phyloP scores from a whole-genome alignment of 35 echinoderm and acorn worm genomes.

The Apostichopus japonicus region DNA sequence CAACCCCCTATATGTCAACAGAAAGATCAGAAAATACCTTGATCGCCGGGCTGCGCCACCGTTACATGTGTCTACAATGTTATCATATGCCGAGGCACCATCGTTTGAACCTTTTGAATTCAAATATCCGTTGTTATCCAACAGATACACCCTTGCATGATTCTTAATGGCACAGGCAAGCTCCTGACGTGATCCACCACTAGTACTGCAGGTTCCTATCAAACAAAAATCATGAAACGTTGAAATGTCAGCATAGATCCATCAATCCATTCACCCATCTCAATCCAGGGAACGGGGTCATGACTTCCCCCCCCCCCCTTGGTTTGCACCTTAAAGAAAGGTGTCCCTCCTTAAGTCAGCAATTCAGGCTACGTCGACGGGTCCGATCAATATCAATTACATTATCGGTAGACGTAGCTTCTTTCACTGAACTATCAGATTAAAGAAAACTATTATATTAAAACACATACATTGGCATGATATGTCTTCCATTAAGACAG shows the following conservation, averaged over 20 bases:
- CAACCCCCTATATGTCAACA: not conserved
- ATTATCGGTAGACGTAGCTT: no score
- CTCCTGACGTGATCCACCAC: not conserved
- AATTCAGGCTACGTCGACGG: no score
- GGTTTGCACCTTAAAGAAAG: no score
- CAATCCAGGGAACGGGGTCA: no score
- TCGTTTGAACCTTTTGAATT: slow-evolving; percentile 24
- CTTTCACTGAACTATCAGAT: no score
- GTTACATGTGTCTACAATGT: not conserved
- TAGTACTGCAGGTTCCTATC: not conserved
- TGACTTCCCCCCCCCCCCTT: no score
- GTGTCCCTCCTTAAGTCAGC: no score
- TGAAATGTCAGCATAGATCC: not conserved
- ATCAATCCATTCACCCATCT: no score
- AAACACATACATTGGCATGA: no score
- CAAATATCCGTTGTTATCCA: slow-evolving; percentile 58
- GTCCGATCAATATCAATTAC: no score
- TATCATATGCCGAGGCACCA: not conserved
- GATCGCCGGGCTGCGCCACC: not conserved
- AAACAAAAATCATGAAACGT: not conserved
- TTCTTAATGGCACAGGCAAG: slow-evolving; percentile 66
- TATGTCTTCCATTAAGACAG: no score
- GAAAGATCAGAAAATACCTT: not conserved
- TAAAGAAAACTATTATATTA: no score
- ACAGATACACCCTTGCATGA: slow-evolving; percentile 40